A percentile compares a stretch with the other conserved stretches of the same genome.
Conservation (phyloP, 2,797 vertebrate species). For the Xerus rutilus region DNA sequence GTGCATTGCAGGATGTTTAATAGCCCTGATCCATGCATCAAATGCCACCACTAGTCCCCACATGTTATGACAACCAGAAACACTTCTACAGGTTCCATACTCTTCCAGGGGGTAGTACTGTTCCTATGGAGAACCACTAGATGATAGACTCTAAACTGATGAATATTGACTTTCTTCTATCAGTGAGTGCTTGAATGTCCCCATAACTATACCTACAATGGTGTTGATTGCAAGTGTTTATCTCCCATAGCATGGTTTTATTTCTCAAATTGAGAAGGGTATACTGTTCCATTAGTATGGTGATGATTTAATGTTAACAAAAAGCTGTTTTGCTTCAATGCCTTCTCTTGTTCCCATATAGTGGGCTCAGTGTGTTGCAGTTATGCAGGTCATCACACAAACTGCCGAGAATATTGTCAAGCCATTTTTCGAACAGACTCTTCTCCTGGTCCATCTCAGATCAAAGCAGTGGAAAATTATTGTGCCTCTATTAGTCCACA, state of each 20-base stretch:
- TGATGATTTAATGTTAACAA: background rate
- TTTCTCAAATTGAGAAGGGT: conserved; percentile 42
- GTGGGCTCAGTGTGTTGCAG: conserved; percentile 98
- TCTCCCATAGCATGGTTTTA: background rate
- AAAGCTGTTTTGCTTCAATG: conserved; percentile 57
- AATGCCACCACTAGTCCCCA: background rate
- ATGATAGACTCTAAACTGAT: background rate
- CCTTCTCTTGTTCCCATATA: conserved; percentile 81
- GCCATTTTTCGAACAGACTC: conserved; percentile 99
- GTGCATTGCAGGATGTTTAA: background rate
- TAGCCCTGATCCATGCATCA: background rate
- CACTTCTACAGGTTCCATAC: background rate
- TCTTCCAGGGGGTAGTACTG: background rate
- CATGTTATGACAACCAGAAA: background rate
- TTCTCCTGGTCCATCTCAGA: conserved; percentile 97
- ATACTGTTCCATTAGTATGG: background rate
- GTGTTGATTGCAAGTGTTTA: background rate
- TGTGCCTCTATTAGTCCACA: conserved; percentile 96
- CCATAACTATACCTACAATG: background rate
- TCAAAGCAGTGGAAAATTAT: conserved; percentile 96
- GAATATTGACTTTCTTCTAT: background rate
- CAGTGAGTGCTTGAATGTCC: background rate
- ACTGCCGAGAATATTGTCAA: conserved; percentile 98
- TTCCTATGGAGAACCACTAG: background rate
- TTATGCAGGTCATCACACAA: conserved; percentile 97